These are phyloP conservation scores for Stichodactyla helianthus DNA, from an alignment of 64 coral and sea anemone species.

Conservation along the genomic window DNA sequence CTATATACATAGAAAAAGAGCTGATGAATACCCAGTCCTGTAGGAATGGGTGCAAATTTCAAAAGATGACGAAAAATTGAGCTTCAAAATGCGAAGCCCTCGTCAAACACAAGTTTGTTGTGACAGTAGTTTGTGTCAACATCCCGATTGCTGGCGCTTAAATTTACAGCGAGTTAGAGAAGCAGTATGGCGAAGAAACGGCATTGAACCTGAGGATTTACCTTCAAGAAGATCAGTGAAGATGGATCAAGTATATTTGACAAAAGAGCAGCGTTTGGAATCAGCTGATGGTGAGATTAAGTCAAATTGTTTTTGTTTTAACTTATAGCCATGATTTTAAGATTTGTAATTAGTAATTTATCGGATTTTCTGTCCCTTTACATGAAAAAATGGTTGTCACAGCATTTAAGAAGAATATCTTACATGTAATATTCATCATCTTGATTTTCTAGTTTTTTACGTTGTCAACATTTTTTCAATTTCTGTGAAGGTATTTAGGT, in stretches of 20 bases:
- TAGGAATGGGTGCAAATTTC: not conserved
- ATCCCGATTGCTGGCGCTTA: constrained; percentile 87
- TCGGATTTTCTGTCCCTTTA: not conserved
- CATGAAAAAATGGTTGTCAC: not conserved
- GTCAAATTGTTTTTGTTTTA: no score
- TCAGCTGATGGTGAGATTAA: constrained; percentile 40
- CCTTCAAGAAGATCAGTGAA: not conserved
- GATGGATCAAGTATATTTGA: constrained; percentile 20
- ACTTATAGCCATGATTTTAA: no score
- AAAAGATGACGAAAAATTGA: not conserved
- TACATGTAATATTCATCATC: not conserved
- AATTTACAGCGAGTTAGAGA: constrained; percentile 79
- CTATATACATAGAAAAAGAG: not conserved
- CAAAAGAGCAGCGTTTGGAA: constrained; percentile 17
- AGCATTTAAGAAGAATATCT: not conserved
- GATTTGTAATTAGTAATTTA: not conserved
- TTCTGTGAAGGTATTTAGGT: no score
- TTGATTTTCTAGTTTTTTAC: no score
- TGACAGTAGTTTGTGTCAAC: constrained; percentile 70
- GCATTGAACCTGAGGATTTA: constrained; percentile 31
- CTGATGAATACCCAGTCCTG: not conserved
- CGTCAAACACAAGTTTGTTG: constrained; percentile 10
- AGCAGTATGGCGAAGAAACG: constrained; percentile 82
- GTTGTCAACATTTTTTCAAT: no score
- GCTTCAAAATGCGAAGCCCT: not conserved